A percentile compares a stretch with the other conserved stretches of the same genome.
phyloP scores from a whole-genome alignment of 2,888 invertebrate genomes.

The Marasmarcha lunaedactyla region DNA sequence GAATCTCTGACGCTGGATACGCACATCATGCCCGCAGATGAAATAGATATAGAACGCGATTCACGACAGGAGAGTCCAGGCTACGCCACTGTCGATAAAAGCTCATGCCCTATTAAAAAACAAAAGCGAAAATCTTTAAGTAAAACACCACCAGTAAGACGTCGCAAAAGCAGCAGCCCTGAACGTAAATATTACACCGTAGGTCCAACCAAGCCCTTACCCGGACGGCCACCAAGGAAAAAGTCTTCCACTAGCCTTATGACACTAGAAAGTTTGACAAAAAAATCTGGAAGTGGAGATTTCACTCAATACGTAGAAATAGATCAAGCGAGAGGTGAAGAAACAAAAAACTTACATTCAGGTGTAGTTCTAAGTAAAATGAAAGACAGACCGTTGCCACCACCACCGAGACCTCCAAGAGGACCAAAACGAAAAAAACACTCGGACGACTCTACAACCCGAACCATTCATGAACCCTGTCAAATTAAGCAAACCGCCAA shows the following conservation, averaged over 20 bases:
- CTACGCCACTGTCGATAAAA: slow-evolving; percentile 83
- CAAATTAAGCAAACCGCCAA: slow-evolving; percentile 9
- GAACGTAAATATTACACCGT: slow-evolving; percentile 79
- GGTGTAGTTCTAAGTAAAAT: slow-evolving; percentile 84
- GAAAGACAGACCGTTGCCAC: slow-evolving; percentile 86
- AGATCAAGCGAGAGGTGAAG: slow-evolving; percentile 69
- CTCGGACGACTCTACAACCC: not conserved
- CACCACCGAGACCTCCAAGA: slow-evolving; percentile 87
- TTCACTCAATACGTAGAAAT: slow-evolving; percentile 73
- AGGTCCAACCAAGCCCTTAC: slow-evolving; percentile 52
- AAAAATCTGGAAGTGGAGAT: slow-evolving; percentile 47
- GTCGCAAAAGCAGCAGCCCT: slow-evolving; percentile 59
- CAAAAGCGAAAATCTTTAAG: slow-evolving; percentile 66
- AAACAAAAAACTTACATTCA: slow-evolving; percentile 75
- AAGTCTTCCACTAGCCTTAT: slow-evolving; percentile 68
- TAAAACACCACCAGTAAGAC: slow-evolving; percentile 54
- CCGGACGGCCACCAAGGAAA: slow-evolving; percentile 75
- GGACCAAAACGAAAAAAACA: slow-evolving; percentile 55
- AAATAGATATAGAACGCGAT: slow-evolving; percentile 39
- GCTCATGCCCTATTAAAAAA: slow-evolving; percentile 73
- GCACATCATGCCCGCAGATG: slow-evolving; percentile 35
- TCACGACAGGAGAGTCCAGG: slow-evolving; percentile 70
- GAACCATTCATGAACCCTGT: not conserved
- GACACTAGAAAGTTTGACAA: slow-evolving; percentile 62
- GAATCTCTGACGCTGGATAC: slow-evolving; percentile 73